Evolutionary conservation across 37 sponge, comb jelly and placozoan species (phyloP), one percentile per base, ranked within the genome.

Genomic region (Theonella swinhoei): DNA sequence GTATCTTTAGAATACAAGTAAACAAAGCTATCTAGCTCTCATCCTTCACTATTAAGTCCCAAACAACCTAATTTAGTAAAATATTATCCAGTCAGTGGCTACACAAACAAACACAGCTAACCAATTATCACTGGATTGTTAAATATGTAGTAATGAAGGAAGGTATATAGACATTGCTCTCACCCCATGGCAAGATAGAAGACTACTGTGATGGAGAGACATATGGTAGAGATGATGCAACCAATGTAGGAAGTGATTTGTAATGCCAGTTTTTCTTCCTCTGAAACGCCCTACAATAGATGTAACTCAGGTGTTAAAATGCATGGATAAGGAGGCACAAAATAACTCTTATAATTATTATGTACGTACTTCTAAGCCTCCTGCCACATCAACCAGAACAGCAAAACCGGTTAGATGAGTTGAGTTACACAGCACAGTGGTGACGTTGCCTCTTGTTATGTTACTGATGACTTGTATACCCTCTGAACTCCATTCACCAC

Each of bases 371-470:
- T 71, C 34, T 22, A 78, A 30, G 31, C 40, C 60, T 58, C 89
- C 86, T 22, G 87, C 75, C 42, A 86, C 91, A 39, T 86, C 83
- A 35, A 91, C 91, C 29, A 91, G 91, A 22, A 91, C 74, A 33
- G 91, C 91, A 87, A 91, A 91, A 29, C 83, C 78, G 2, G 91
- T 86, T 68, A 91, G 64, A 26, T 91, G 91, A 26, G 78, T 78
- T 37, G 70, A 38, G 31, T 30, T 38, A 34, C 91, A 91, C 38
- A 42, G 54, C 30, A 82, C 62, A 0, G 58, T 61, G 0, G 39
- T 59, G 36, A 23, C 42, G 78, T 82, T 81, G 0, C 41, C 35
- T 4, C 22, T 41, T 0, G n/a, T 38, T 8, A 43, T 73, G 24
- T 39, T 69, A 29, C 47, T 76, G 26, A 66, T 41, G 29, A 72